phyloP scores from a whole-genome alignment of 1,140 invertebrate species.

The Drosophila parabipectinata region DNA sequence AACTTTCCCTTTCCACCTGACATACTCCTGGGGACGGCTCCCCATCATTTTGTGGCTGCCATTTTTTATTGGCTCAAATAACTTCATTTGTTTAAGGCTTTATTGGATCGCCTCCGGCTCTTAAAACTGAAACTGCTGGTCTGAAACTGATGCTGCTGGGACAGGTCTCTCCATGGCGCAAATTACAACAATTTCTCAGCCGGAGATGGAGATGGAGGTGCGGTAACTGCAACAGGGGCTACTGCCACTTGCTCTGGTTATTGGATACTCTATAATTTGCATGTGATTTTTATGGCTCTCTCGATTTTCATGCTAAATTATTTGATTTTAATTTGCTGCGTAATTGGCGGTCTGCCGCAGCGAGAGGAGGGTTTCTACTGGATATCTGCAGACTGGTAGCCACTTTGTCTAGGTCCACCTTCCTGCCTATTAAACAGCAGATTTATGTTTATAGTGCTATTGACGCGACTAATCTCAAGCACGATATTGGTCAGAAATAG shows the following conservation, averaged over 20 bases:
- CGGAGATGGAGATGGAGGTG: not conserved
- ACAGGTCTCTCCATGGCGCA: conserved; percentile 52
- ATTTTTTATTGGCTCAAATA: conserved; percentile 78
- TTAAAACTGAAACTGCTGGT: conserved; percentile 6
- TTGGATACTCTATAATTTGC: conserved; percentile 77
- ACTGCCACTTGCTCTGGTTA: conserved; percentile 35
- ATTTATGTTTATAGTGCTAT: conserved; percentile 71
- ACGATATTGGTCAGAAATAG: conserved; percentile 44
- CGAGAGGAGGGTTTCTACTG: conserved; percentile 22
- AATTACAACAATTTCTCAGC: conserved; percentile 76
- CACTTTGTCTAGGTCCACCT: conserved; percentile 30
- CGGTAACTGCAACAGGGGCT: conserved; percentile 1
- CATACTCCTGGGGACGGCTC: conserved; percentile 45
- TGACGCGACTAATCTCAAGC: conserved; percentile 50
- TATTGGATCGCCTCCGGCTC: conserved; percentile 60
- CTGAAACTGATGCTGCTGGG: conserved; percentile 10
- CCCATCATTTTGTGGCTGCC: conserved; percentile 41
- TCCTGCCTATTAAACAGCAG: conserved; percentile 52
- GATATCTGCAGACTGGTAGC: conserved; percentile 31
- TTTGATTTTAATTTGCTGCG: conserved; percentile 83
- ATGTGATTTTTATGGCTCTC: conserved; percentile 79
- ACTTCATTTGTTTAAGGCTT: conserved; percentile 80
- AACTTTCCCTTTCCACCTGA: conserved; percentile 72
- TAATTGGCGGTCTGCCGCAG: conserved; percentile 62
- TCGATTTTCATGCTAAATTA: conserved; percentile 78